Percentiles rank a stretch among this genome's conserved stretches.
Conservation (phyloP, 1,140 invertebrate genomes). For the Drosophila ambigua region DNA sequence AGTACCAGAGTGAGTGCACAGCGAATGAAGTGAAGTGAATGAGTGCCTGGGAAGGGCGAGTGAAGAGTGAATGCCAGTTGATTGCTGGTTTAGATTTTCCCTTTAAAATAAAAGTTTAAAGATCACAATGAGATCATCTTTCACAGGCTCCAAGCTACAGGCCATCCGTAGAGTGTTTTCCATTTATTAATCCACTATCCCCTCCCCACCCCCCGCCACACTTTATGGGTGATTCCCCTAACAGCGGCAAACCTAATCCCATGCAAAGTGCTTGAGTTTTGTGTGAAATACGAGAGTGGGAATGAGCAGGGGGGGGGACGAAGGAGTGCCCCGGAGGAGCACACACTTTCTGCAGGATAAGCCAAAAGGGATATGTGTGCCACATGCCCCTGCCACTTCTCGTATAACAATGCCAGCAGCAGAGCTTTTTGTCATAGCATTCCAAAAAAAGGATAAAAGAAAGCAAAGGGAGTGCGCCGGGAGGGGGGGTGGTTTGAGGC, state of each 20-base stretch:
- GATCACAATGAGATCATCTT: conserved; percentile 10
- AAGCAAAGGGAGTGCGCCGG: neutral
- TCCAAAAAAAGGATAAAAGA: conserved; percentile 19
- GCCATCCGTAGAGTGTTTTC: conserved; percentile 2
- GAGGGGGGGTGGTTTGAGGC: neutral
- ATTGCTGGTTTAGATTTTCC: conserved; percentile 19
- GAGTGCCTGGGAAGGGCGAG: conserved; percentile 17
- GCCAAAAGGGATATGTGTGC: conserved; percentile 59
- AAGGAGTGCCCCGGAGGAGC: conserved; percentile 52
- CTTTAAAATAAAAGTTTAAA: neutral
- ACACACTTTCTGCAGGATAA: conserved; percentile 57
- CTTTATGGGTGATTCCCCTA: conserved; percentile 3
- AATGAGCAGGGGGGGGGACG: conserved; percentile 9
- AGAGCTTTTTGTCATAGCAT: conserved; percentile 40
- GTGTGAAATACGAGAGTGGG: conserved; percentile 57
- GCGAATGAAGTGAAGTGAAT: conserved; percentile 8
- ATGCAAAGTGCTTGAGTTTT: conserved; percentile 70
- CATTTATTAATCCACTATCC: conserved; percentile 55
- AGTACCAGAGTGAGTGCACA: too few species aligned
- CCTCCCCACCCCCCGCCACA: neutral
- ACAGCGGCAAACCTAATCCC: conserved; percentile 55
- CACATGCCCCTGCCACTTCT: conserved; percentile 8
- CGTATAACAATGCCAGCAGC: conserved; percentile 35
- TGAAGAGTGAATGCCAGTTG: conserved; percentile 7
- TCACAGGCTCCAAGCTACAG: neutral